Evolutionary conservation across 1,140 invertebrate species (phyloP).

Genomic region (Diachasma alloeum): DNA sequence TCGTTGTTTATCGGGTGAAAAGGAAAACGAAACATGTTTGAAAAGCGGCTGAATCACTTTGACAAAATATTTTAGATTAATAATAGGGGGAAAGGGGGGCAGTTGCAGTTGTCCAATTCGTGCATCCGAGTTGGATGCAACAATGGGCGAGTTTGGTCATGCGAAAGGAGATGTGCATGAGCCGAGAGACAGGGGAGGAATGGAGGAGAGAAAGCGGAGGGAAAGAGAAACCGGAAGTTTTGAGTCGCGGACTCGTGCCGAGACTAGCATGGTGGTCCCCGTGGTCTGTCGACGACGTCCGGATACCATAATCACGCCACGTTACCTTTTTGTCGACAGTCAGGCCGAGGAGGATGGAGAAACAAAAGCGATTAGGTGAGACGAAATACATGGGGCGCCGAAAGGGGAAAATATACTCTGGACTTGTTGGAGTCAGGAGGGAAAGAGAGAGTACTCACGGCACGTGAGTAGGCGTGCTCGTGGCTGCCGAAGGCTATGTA

Average conservation of each 20-base stretch:
- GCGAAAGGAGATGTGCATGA: not conserved
- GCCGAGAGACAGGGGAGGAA: not conserved
- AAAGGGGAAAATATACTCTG: conserved; percentile 5
- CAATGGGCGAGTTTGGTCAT: not conserved
- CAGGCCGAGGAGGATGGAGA: conserved; percentile 15
- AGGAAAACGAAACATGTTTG: not conserved
- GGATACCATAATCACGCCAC: conserved; percentile 39
- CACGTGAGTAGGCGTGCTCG: conserved; percentile 32
- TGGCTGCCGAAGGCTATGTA: conserved; percentile 26
- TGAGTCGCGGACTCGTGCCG: conserved; percentile 29
- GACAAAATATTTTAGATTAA: not conserved
- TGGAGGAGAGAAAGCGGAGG: not conserved
- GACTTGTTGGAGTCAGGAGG: not conserved
- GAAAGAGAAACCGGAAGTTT: conserved; percentile 32
- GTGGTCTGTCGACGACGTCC: conserved; percentile 30
- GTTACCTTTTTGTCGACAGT: conserved; percentile 35
- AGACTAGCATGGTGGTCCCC: conserved; percentile 34
- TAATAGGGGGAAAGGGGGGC: too few species aligned
- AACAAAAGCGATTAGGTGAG: conserved; percentile 36
- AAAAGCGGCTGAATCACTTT: not conserved
- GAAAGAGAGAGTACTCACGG: not conserved
- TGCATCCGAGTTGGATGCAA: too few species aligned
- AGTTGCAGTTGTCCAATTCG: not conserved
- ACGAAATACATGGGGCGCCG: not conserved
- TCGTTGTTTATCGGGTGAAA: not conserved